phyloP scores from a whole-genome alignment of 92 coral and sea anemone genomes.

The Phenganax subtilis region DNA sequence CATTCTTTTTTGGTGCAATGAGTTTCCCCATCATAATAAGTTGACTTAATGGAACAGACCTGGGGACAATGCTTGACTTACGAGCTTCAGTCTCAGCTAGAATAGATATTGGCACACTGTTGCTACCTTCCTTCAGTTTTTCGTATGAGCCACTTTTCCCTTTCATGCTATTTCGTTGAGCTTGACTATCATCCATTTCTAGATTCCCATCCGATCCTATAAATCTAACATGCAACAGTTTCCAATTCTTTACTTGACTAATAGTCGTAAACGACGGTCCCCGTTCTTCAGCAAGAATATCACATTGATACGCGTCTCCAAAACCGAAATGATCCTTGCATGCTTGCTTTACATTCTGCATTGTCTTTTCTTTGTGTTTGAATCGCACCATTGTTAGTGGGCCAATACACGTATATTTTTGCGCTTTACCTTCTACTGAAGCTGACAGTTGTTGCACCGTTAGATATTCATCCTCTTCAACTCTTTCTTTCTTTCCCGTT shows the following conservation, averaged over 20 bases:
- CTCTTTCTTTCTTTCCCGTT: neutral
- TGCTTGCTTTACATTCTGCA: neutral
- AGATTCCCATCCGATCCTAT: too few species aligned
- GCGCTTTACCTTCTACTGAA: neutral
- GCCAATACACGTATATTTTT: neutral
- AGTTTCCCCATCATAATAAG: too few species aligned
- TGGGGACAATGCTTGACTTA: too few species aligned
- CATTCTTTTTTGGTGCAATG: too few species aligned
- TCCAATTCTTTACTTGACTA: neutral
- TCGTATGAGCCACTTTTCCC: too few species aligned
- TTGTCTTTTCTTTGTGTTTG: neutral
- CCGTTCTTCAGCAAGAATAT: neutral
- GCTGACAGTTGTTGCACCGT: neutral
- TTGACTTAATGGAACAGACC: too few species aligned
- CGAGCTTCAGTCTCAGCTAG: too few species aligned
- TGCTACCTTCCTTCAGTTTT: too few species aligned
- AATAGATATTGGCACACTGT: too few species aligned
- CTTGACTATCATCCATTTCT: too few species aligned
- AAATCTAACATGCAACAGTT: conserved; percentile 7
- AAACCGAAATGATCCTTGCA: neutral
- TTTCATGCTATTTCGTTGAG: too few species aligned
- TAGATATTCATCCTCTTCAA: neutral
- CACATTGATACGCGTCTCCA: neutral
- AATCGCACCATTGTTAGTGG: neutral
- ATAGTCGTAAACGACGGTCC: conserved; percentile 6